Percentiles rank a stretch among this genome's conserved stretches.
Conservation (phyloP, 2,113 vertebrate genomes). For the Rallus limicola region DNA sequence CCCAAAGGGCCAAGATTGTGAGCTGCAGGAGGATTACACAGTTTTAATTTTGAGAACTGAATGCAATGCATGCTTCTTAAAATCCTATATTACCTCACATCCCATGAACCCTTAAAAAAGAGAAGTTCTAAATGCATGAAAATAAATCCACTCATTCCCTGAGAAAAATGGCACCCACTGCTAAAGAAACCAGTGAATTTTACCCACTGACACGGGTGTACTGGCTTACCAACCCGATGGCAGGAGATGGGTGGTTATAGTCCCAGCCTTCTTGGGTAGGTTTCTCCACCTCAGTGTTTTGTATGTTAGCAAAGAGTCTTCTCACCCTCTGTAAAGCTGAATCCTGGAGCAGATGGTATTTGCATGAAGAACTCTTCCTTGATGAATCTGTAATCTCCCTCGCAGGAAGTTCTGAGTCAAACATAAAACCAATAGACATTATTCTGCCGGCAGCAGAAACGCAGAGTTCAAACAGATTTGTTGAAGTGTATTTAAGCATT, state of each 20-base stretch:
- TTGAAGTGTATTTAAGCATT: conserved; percentile 34
- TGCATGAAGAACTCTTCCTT: neutral
- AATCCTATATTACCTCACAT: neutral
- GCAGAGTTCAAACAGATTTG: conserved; percentile 38
- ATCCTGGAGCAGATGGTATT: neutral
- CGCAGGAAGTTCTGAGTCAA: neutral
- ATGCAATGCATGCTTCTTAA: neutral
- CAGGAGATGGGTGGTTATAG: neutral
- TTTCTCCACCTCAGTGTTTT: neutral
- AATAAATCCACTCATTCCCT: neutral
- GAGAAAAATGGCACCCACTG: neutral
- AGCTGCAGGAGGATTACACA: neutral
- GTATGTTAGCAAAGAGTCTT: neutral
- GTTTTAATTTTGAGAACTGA: neutral
- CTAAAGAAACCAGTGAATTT: neutral
- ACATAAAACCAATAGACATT: conserved; percentile 6
- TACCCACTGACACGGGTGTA: neutral
- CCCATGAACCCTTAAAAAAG: neutral
- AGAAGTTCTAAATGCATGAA: neutral
- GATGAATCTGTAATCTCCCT: neutral
- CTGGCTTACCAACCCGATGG: accelerated
- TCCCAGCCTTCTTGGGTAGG: neutral
- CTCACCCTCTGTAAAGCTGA: neutral
- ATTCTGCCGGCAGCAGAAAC: conserved; percentile 25
- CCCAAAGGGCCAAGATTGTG: neutral